phyloP scores from a whole-genome alignment of 2,113 vertebrate genomes.

The Engystomops pustulosus region DNA sequence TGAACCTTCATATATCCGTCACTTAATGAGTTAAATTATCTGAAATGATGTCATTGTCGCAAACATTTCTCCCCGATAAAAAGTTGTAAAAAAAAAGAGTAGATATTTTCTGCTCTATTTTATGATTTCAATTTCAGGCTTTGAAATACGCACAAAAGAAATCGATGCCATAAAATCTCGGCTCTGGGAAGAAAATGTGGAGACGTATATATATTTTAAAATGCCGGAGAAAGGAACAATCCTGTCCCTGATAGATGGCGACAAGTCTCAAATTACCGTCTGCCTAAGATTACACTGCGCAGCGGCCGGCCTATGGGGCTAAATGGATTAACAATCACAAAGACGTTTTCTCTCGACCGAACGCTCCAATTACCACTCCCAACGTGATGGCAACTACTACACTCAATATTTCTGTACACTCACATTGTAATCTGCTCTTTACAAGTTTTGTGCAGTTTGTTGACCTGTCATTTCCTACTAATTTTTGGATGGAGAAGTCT shows the following conservation, averaged over 20 bases:
- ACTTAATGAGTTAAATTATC: constrained; percentile 26
- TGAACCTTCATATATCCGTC: not conserved
- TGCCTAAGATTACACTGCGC: constrained; percentile 53
- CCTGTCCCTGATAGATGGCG: constrained; percentile 61
- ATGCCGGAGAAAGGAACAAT: constrained; percentile 61
- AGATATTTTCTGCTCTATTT: constrained; percentile 17
- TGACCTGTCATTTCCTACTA: too few species aligned
- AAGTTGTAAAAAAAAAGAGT: not conserved
- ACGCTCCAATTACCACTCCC: not conserved
- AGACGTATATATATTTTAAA: constrained; percentile 14
- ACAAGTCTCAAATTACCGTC: constrained; percentile 59
- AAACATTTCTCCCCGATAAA: not conserved
- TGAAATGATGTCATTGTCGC: not conserved
- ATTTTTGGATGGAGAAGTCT: too few species aligned
- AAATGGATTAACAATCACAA: constrained; percentile 58
- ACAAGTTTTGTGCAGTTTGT: too few species aligned
- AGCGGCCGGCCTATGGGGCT: constrained; percentile 54
- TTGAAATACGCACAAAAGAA: constrained; percentile 32
- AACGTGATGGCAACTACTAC: not conserved
- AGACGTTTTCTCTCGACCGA: not conserved
- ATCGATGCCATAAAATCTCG: not conserved
- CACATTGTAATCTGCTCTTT: not conserved
- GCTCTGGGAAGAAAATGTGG: not conserved
- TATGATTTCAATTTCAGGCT: constrained; percentile 18
- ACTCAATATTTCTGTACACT: not conserved